phyloP scores from a whole-genome alignment of 2,888 invertebrate genomes.

The Anthoptus insignis region DNA sequence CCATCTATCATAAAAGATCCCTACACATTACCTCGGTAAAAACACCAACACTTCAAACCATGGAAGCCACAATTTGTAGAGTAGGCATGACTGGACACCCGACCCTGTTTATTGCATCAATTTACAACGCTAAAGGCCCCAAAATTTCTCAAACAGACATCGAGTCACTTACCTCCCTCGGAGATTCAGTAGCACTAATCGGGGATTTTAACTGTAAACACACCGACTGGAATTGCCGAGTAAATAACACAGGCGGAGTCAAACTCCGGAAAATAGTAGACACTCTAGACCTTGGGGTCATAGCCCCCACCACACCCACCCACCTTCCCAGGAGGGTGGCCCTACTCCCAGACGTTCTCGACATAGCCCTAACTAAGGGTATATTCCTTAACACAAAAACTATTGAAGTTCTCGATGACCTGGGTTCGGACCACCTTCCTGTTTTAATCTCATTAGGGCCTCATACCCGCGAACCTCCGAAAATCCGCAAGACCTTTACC shows the following conservation, averaged over 20 bases:
- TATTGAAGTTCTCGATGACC: slow-evolving; percentile 8
- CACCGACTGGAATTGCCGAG: too few species aligned
- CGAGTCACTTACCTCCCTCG: too few species aligned
- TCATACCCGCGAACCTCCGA: too few species aligned
- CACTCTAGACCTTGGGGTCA: neutral
- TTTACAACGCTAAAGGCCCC: neutral
- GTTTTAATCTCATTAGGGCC: neutral
- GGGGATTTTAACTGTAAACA: too few species aligned
- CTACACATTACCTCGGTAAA: neutral
- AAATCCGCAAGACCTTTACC: slow-evolving; percentile 13
- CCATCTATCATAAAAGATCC: neutral
- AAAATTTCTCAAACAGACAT: too few species aligned
- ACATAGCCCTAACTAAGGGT: neutral
- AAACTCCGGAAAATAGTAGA: neutral
- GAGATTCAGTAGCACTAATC: too few species aligned
- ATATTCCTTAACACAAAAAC: neutral
- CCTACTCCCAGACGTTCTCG: neutral
- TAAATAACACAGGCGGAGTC: neutral
- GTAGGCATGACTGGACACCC: neutral
- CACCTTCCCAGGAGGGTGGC: neutral
- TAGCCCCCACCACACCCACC: neutral
- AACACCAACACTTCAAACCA: neutral
- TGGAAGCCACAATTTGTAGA: neutral
- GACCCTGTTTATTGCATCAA: neutral
- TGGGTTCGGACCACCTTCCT: slow-evolving; percentile 11